Base-by-base conservation (phyloP, 2,888 invertebrate genomes). In the Cecidostiba fungosa region DNA sequence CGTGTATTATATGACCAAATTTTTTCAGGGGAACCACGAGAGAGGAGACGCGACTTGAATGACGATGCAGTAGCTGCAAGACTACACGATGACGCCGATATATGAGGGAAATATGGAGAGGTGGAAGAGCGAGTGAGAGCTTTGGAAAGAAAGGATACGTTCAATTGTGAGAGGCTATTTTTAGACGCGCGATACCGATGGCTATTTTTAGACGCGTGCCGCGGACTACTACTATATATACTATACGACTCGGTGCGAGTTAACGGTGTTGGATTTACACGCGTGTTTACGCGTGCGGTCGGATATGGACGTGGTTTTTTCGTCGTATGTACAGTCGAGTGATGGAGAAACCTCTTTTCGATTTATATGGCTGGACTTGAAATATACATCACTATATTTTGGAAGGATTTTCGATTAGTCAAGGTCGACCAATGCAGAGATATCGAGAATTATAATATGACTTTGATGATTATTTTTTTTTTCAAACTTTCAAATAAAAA, bases 201-300 rank as follows among this genome's bases (percentile, higher is more conserved):
- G 70, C 43, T 85, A 85, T 80, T 85, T 85, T 76, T 85, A 85
- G 84, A 84, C 19, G 26, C 78, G 23, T 59, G 36, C 77, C 36
- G 54, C 32, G 73, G n/a, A 59, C 54, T 59, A 59, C 23, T 59
- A 50, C 32, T n/a, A 59, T 59, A 59, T 6, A n/a, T 19, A n/a
- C 8, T 16, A 16, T 50, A 12, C 5, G 50, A 50, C 50, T 50
- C 50, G 50, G 29, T 50, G 23, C 29, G 8, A 6, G 23, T 14
- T 74, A 32, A 43, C 14, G 29, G 50, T 54, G 36, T 36, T 36
- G 19, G n/a, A 6, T 70, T 70, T 36, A 36, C 36, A 29, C 16
- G 16, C 16, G 29, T 16, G 29, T 29, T 26, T 69, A 54, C 19
- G n/a, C n/a, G 54, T 54, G 6, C 54, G 16, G n/a, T 54, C 54